Evolutionary conservation across 2,797 vertebrate genomes (phyloP), one percentile per base, ranked within the genome.

Genomic region (Poliocrania exsul): DNA sequence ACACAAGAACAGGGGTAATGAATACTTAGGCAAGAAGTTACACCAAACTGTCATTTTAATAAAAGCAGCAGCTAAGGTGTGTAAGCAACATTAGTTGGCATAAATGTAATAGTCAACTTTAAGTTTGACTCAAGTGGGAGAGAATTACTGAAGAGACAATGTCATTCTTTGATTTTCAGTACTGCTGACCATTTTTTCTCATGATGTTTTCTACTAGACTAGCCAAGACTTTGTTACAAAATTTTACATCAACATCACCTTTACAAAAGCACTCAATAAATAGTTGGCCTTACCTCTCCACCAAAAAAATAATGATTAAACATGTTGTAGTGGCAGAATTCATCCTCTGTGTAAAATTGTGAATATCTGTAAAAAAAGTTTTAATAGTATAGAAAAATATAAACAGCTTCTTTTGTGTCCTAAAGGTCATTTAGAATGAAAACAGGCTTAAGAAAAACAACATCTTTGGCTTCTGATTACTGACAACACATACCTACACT

Each of bases 281-380:
- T 29, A 60, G 8, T 66, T 60, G 51, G 44, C 25, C 97, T 97
- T 98, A 99, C 99, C 99, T 99, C 96, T 94, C 98, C 98, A 3
- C 97, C 98, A 97, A 99, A 99, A 97, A 99, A 99, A 97, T 99
- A 98, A 97, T 99, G 98, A 96, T 99, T 99, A 97, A 99, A 99
- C 99, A 99, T 99, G 96, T 99, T 99, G 97, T 99, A 99, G 96
- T 98, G 99, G 93, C 99, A 99, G 97, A 99, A 99, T 54, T 99
- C 99, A 51, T 98, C 98, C 88, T 98, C 98, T 44, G 96, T 92
- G 93, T 99, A 99, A 98, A 99, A 99, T 90, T 99, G 99, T 25
- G 99, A 98, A 81, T 99, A 99, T 86, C 99, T 99, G 97, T 28
- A 97, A 98, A 95, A 79, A 37, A 92, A 81, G 31, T 88, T 92